phyloP scores from a whole-genome alignment of 2,888 invertebrate species.

The Ornithoptera alexandrae region DNA sequence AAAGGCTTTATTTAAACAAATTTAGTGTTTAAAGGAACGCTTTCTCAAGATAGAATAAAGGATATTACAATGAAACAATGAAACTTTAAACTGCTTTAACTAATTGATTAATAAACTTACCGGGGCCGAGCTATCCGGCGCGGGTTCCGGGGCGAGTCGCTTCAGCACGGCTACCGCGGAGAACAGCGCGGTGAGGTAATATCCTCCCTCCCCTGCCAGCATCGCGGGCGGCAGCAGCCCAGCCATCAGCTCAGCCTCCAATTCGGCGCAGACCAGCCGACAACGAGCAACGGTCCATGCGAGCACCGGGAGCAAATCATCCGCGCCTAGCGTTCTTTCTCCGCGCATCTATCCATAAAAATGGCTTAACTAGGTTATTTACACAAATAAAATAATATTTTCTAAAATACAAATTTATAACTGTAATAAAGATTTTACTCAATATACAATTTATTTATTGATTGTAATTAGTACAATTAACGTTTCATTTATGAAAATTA shows the following conservation, averaged over 20 bases:
- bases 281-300: conserved; percentile 95
- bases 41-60: no score
- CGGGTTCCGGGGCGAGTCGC: conserved; percentile 78
- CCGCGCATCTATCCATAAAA: conserved; percentile 81
- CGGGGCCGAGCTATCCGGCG: conserved; percentile 58
- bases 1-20: no score
- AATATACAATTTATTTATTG: no score
- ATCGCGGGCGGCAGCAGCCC: conserved; percentile 94
- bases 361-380: background rate
- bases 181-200: conserved; percentile 95
- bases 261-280: conserved; percentile 93
- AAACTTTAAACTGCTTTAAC: no score
- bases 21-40: no score
- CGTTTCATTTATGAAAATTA: no score
- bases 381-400: no score
- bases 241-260: conserved; percentile 98
- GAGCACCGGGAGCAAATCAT: conserved; percentile 94
- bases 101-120: conserved; percentile 48
- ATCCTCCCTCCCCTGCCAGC: conserved; percentile 95
- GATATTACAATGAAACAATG: no score
- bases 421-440: background rate
- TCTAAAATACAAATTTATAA: background rate
- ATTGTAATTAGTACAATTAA: no score
- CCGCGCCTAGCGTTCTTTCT: conserved; percentile 86
- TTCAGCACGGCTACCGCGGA: conserved; percentile 95